Evolutionary conservation across 2,888 invertebrate species (phyloP), one percentile per base, ranked within the genome.

Genomic region (Scelioninae gen. 1): DNA sequence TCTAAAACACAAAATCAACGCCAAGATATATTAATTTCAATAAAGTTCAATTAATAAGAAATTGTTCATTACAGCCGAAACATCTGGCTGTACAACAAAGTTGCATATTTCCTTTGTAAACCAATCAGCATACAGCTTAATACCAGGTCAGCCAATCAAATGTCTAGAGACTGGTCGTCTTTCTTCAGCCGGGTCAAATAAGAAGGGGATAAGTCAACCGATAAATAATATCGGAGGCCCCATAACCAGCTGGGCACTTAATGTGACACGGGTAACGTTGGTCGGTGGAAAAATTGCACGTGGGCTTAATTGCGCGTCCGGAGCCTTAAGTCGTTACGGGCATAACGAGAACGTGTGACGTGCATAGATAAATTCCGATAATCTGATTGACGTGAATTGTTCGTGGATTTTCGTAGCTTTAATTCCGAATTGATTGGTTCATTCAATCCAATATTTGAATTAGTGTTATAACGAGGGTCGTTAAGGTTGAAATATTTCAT

Each of bases 1-100:
- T n/a, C n/a, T n/a, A n/a, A n/a, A n/a, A n/a, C n/a, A n/a, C n/a
- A n/a, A n/a, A n/a, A n/a, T n/a, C n/a, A n/a, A n/a, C n/a, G n/a
- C n/a, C n/a, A n/a, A n/a, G n/a, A n/a, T n/a, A n/a, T n/a, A n/a
- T n/a, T n/a, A n/a, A n/a, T n/a, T n/a, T n/a, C n/a, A n/a, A n/a
- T n/a, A n/a, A n/a, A 91, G 91, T 91, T 90, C 91, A 88, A 88
- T 89, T 91, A 91, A 91, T 91, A 91, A 91, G 91, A 90, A 90
- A 91, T 91, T 91, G 90, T 90, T 88, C 87, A 83, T 82, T 84
- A 84, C 85, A 62, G 80, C n/a, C n/a, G n/a, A n/a, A 86, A 85
- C 85, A 79, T 86, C 84, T 85, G 85, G 83, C 84, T 83, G 79
- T 40, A 47, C 34, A 71, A 72, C 71, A 76, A 74, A 79, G 72